These are phyloP conservation scores for Eremophila alpestris DNA, from an alignment of 2,797 vertebrate genomes.

Conservation along the genomic window DNA sequence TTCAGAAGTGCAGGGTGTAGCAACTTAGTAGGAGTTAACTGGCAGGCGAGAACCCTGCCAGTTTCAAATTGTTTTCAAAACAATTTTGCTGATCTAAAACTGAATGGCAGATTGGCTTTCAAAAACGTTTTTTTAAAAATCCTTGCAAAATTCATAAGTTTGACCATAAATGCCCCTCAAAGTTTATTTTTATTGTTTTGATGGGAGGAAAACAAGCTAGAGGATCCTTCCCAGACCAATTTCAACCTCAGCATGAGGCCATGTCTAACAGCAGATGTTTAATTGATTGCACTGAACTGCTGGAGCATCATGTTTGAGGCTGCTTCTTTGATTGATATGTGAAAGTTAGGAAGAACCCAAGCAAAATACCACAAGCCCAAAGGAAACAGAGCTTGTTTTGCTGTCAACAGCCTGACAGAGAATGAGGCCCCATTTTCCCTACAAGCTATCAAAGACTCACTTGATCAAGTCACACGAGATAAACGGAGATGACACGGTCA, in stretches of 20 bases:
- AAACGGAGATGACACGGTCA: constrained; percentile 41
- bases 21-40: not conserved
- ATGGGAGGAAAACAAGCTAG: not conserved
- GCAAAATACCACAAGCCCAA: constrained; percentile 3
- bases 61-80: not conserved
- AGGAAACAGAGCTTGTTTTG: constrained; percentile 50
- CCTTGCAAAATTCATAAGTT: not conserved
- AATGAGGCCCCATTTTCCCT: constrained; percentile 19
- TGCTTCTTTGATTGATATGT: not conserved
- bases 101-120: not conserved
- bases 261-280: not conserved
- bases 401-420: constrained; percentile 43
- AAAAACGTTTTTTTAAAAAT: not conserved
- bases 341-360: constrained; percentile 16
- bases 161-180: not conserved
- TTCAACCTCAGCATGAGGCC: not conserved
- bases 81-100: not conserved
- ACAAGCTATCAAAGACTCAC: not conserved
- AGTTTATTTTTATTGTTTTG: not conserved
- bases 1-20: not conserved
- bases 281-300: not conserved
- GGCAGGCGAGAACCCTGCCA: not conserved
- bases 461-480: constrained; percentile 22
- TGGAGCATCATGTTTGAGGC: not conserved
- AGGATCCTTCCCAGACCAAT: not conserved